A percentile compares a stretch with the other conserved stretches of the same genome.
Evolutionary conservation across 1,140 invertebrate species (phyloP).

Genomic region (Bombus confusus): DNA sequence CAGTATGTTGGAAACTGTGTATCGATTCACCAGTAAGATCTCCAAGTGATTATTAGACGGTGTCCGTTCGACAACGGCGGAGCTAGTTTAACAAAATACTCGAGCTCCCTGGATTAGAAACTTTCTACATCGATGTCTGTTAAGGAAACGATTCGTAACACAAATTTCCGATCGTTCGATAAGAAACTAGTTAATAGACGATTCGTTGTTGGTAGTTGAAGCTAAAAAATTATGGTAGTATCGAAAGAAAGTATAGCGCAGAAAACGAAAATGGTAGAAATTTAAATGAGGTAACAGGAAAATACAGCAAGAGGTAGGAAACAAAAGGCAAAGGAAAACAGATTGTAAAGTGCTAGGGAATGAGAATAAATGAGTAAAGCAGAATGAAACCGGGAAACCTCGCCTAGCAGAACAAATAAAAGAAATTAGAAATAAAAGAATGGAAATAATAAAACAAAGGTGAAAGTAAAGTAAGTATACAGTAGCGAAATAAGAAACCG

Average conservation of each 20-base stretch:
- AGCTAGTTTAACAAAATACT: slow-evolving; percentile 25
- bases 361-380: neutral
- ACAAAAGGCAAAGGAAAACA: neutral
- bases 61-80: neutral
- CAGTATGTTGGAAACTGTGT: neutral
- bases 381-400: neutral
- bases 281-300: neutral
- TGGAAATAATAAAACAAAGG: slow-evolving; percentile 24
- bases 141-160: neutral
- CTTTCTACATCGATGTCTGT: neutral
- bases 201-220: no score
- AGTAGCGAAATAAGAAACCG: neutral
- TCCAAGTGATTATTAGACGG: slow-evolving; percentile 21
- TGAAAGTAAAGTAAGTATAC: no score
- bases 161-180: no score
- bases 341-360: neutral
- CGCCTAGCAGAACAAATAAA: neutral
- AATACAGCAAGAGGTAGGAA: neutral
- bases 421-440: neutral
- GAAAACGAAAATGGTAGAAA: no score
- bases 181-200: no score
- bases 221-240: no score
- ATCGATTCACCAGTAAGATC: neutral
- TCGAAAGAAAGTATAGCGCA: neutral
- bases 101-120: neutral